Evolutionary conservation across 2,888 invertebrate genomes (phyloP), one percentile per base, ranked within the genome.

Genomic region (Coelogynopora nodosa): DNA sequence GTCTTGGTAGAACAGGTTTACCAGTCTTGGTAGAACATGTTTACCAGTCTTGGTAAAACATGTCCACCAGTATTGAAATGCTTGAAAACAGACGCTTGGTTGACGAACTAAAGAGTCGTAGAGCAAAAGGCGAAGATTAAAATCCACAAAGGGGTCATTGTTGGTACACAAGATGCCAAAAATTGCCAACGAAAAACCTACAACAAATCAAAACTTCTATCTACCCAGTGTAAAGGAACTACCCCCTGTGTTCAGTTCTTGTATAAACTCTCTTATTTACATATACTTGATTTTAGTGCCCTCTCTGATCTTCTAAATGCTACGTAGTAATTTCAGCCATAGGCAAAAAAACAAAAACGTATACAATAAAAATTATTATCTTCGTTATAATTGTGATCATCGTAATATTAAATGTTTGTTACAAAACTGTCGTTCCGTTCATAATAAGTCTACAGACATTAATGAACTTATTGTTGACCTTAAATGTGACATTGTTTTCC

Each of bases 201-300:
- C 74, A 74, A 74, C 23, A 74, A 74, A 74, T 74, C 74, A 74
- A 74, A 74, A 74, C 74, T 74, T 74, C 74, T 74, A 74, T 74
- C 74, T 74, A 74, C 23, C 74, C 74, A 74, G 74, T 74, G 74
- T 74, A 23, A 26, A 74, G 74, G 74, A 74, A 74, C 74, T 74
- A 74, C 74, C 74, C 23, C 84, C 31, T 84, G 84, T 67, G 27
- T 31, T 18, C 67, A 31, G 28, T 13, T 27, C 28, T 27, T 27
- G 28, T 84, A 31, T 67, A 31, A 27, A 31, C 84, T 84, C 67
- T 84, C 27, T 82, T 29, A 82, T 82, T 82, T 82, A 82, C 30
- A 82, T n/a, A 82, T 74, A 74, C 74, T 74, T n/a, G 23, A 74
- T 74, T 74, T 74, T 74, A 74, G 74, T 23, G 5, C 74, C 74